phyloP scores from a whole-genome alignment of 2,113 vertebrate species.

The Crotalus viridis region DNA sequence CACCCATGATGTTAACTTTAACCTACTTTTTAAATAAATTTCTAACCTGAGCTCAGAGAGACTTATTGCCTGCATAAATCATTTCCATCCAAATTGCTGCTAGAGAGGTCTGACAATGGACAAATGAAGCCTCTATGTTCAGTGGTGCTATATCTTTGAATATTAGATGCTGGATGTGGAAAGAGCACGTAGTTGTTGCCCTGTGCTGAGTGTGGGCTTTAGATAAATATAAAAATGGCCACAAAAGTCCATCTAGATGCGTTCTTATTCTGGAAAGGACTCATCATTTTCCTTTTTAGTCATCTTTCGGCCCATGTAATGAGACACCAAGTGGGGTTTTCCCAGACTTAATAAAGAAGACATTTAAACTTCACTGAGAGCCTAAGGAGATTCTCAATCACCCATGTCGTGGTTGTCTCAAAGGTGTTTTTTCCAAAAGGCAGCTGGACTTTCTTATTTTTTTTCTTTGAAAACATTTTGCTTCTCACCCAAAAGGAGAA shows the following conservation, averaged over 20 bases:
- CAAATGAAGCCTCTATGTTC: neutral
- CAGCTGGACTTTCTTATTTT: neutral
- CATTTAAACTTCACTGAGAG: neutral
- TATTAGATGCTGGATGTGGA: neutral
- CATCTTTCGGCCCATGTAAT: neutral
- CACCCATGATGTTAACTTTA: neutral
- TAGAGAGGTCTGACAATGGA: neutral
- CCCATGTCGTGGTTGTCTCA: neutral
- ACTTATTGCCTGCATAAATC: neutral
- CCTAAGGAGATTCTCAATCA: neutral
- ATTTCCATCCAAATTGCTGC: neutral
- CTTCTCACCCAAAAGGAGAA: neutral
- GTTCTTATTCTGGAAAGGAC: neutral
- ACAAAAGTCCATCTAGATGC: neutral
- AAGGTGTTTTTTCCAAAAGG: neutral
- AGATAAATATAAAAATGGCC: neutral
- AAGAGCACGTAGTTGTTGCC: neutral
- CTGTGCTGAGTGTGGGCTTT: neutral
- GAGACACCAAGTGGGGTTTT: neutral
- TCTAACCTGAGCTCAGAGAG: neutral
- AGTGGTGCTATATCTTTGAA: neutral
- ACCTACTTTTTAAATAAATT: neutral
- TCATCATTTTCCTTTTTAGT: neutral
- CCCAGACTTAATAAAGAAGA: neutral
- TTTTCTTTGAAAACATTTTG: neutral